Evolutionary conservation across 2,888 invertebrate genomes (phyloP).

Genomic region (Antheraea yamamai): DNA sequence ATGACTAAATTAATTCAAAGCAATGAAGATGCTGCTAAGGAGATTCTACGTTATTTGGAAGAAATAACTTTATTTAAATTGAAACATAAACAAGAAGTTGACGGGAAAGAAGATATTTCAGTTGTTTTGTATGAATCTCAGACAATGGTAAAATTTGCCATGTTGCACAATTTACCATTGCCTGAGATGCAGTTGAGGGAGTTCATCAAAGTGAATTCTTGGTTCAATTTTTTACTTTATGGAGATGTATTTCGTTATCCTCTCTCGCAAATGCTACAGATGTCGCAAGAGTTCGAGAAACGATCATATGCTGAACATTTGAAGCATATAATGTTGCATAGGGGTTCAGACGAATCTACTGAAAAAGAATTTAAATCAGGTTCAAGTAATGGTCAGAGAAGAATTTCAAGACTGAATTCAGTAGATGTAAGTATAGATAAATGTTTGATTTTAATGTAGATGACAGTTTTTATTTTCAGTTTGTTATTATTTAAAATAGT

Average conservation of each 20-base stretch:
- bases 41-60: constrained; percentile 70
- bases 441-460: neutral
- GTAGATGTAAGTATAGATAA: constrained; percentile 57
- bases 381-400: constrained; percentile 61
- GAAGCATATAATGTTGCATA: constrained; percentile 76
- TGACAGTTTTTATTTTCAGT: neutral
- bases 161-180: constrained; percentile 78
- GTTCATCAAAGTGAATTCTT: constrained; percentile 83
- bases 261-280: constrained; percentile 80
- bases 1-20: constrained; percentile 71
- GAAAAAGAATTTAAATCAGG: constrained; percentile 68
- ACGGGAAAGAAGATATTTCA: constrained; percentile 65
- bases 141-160: constrained; percentile 83
- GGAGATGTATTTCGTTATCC: constrained; percentile 88
- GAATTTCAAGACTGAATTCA: constrained; percentile 64
- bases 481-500: neutral
- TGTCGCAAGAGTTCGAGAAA: constrained; percentile 81
- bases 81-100: constrained; percentile 44
- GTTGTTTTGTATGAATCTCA: constrained; percentile 80
- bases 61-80: constrained; percentile 62
- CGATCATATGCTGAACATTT: constrained; percentile 83
- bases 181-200: constrained; percentile 83
- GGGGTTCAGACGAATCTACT: constrained; percentile 57
- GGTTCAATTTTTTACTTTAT: constrained; percentile 87
- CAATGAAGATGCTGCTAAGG: constrained; percentile 63